These are phyloP conservation scores for Sternarchorhynchus goeldii DNA, from an alignment of 2,797 vertebrate species.

Conservation along the genomic window DNA sequence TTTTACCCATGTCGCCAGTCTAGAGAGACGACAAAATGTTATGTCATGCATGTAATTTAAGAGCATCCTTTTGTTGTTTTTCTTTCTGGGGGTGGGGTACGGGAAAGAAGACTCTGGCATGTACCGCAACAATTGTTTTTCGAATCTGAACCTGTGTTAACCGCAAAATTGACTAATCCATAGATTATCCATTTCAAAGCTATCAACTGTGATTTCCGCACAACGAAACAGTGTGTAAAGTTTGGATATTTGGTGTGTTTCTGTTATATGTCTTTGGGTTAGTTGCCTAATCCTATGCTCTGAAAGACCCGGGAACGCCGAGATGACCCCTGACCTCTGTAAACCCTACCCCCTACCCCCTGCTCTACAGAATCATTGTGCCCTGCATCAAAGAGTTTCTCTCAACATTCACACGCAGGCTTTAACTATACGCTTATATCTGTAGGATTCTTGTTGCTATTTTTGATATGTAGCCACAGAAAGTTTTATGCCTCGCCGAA, in stretches of 20 bases:
- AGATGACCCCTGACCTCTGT: conserved; percentile 82
- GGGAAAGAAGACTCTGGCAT: conserved; percentile 42
- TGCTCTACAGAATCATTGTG: conserved; percentile 54
- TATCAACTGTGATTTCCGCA: no score
- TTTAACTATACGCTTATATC: neutral
- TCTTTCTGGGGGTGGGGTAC: conserved; percentile 69
- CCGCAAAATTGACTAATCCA: conserved; percentile 42
- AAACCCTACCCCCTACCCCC: conserved; percentile 72
- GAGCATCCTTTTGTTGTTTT: conserved; percentile 70
- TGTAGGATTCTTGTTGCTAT: neutral
- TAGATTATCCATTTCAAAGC: no score
- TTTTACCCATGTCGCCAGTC: conserved; percentile 47
- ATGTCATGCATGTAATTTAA: conserved; percentile 73
- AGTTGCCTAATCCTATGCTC: conserved; percentile 67
- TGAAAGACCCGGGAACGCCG: conserved; percentile 79
- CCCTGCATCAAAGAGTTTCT: conserved; percentile 53
- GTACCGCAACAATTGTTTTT: conserved; percentile 9
- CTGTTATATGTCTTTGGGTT: conserved; percentile 16
- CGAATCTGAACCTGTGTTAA: conserved; percentile 4
- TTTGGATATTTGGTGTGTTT: neutral
- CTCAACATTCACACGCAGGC: conserved; percentile 48
- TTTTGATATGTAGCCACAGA: neutral
- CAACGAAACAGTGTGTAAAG: neutral
- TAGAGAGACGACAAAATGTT: conserved; percentile 68
- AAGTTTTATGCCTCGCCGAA: neutral